phyloP scores from a whole-genome alignment of 1,140 invertebrate species.

The Elymnias hypermnestra region DNA sequence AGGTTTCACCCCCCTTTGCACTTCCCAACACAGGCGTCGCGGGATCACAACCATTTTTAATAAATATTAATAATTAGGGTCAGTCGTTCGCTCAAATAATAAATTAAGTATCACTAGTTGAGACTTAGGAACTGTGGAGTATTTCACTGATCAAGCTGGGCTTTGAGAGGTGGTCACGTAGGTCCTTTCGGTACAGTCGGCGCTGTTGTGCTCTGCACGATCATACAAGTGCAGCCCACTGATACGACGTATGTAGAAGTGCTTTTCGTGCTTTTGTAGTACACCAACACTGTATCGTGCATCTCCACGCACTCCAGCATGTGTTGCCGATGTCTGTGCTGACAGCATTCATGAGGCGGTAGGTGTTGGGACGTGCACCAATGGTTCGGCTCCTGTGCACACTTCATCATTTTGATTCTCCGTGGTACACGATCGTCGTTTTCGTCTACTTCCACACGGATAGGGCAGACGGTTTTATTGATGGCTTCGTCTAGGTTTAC shows the following conservation, averaged over 20 bases:
- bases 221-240: conserved; percentile 57
- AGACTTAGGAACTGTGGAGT: conserved; percentile 8
- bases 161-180: too few relatives aligned
- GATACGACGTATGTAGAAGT: conserved; percentile 32
- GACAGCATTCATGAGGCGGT: conserved; percentile 42
- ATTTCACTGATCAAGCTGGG: background rate
- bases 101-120: conserved; percentile 17
- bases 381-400: conserved; percentile 31
- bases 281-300: conserved; percentile 47
- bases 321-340: conserved; percentile 29
- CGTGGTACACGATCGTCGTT: conserved; percentile 43
- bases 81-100: conserved; percentile 12
- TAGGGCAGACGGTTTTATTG: conserved; percentile 55
- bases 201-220: conserved; percentile 24
- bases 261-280: conserved; percentile 24
- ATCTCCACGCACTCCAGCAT: conserved; percentile 52
- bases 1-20: background rate
- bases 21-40: background rate
- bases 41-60: conserved; percentile 12
- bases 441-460: conserved; percentile 37
- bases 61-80: conserved; percentile 15
- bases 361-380: conserved; percentile 42
- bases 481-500: conserved; percentile 34
- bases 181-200: conserved; percentile 13
- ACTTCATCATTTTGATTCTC: conserved; percentile 51